A percentile compares a stretch with the other conserved stretches of the same genome.
Evolutionary conservation across 2,888 invertebrate genomes (phyloP).

Genomic region (Tipula vernalis): DNA sequence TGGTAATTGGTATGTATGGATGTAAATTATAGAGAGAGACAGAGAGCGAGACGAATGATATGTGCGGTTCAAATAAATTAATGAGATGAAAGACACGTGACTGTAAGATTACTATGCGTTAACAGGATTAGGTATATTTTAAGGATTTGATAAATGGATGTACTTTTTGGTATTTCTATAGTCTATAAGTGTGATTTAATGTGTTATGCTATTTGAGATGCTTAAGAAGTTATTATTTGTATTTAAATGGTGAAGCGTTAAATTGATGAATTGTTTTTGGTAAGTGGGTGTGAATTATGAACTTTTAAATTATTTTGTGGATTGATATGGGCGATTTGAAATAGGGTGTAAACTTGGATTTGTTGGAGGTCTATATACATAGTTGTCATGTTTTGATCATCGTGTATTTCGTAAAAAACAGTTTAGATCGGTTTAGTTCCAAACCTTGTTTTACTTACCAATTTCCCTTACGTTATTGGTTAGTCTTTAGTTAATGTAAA

Average conservation of each 20-base stretch:
- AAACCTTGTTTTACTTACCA: no score
- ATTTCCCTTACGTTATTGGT: no score
- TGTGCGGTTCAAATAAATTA: not conserved
- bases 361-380: no score
- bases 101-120: not conserved
- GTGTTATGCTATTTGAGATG: not conserved
- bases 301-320: not conserved
- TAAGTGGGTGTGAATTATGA: not conserved
- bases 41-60: not conserved
- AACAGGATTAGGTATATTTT: not conserved
- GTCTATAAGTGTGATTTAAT: not conserved
- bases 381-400: no score
- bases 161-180: not conserved
- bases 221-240: not conserved
- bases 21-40: not conserved
- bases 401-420: no score
- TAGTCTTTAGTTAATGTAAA: no score
- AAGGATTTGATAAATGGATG: not conserved
- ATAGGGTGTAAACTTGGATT: not conserved
- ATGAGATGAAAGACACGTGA: not conserved
- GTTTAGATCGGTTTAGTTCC: no score
- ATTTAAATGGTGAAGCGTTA: not conserved
- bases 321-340: not conserved
- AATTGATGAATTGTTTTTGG: not conserved
- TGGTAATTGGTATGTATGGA: no score